Evolutionary conservation across 2,888 invertebrate species (phyloP), one percentile per base, ranked within the genome.

Genomic region (Coelinius sp.): DNA sequence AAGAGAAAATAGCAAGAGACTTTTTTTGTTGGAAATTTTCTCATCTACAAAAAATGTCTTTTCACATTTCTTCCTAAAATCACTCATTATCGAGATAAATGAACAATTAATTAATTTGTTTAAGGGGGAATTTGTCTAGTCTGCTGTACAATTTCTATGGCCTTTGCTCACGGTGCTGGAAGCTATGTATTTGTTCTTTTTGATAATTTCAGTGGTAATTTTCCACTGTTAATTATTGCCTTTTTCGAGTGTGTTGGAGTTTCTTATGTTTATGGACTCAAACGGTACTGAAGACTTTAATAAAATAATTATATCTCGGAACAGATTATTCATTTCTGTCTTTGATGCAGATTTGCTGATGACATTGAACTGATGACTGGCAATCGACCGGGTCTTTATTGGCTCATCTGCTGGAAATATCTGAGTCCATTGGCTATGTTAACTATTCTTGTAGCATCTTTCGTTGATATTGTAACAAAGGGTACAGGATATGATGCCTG

Each of bases 331-430:
- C 62, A 72, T 69, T 70, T 64, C 7, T 88, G n/a, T 53, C 41
- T 20, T 64, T 53, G 7, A 38, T 22, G 3, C 83, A 96, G 96
- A 88, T 97, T 97, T 85, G 94, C 96, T 2, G 96, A 97, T 84
- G 97, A 97, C 87, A 96, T 97, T 75, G 96, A 97, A 88, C 90
- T 96, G 88, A 98, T 98, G 97, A 97, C 97, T 0, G 97, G 97
- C 1, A 92, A 92, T 59, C 91, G 96, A 24, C 97, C 97, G 0
- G 94, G 94, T 0, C 89, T 95, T 35, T 98, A 97, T 87, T 97
- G 97, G 97, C 90, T 96, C 84, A 92, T 97, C 78, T 97, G 97
- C 88, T 98, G 97, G 97, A 96, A 97, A 87, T 97, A 97, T 85
- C 89, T 97, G 10, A 96, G 97, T 1, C 97, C 97, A 0, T 84